Base-by-base conservation (phyloP, 2,797 vertebrate genomes). In the Trichosurus vulpecula region DNA sequence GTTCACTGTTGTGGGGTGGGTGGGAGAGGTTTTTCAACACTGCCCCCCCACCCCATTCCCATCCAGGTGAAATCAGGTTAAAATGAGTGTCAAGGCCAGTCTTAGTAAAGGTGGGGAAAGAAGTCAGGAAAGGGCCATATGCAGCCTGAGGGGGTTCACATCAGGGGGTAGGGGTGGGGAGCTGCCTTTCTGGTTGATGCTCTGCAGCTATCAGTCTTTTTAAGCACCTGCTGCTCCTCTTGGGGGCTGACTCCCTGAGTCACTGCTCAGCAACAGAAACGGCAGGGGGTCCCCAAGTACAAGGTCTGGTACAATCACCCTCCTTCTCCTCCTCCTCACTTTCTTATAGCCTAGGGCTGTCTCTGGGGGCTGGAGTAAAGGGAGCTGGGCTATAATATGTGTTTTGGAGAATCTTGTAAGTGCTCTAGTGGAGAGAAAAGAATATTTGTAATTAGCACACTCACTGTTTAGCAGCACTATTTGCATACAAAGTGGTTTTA, bases 391-490 rank as follows among this genome's bases (percentile, higher is more conserved):
- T 94, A 52, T 55, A 92, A 92, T 56, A 55, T 16, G 52, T 74
- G 93, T 97, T 81, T 81, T 57, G 53, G 95, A 97, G 57, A 81
- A 90, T 22, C 74, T 91, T 10, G 12, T 51, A 94, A 96, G 94
- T 93, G 55, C 94, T 96, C 96, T 92, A 57, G 66, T 96, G 95
- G 93, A 97, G 58, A 97, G 92, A 97, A 92, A 94, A 97, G 90
- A 96, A 90, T 91, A 93, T 95, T 95, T 97, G 91, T 96, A 97
- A 98, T 97, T 97, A 96, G 94, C 93, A 93, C 92, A 95, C 95
- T 90, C 90, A 41, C 94, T 81, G 52, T 96, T 93, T 95, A 51
- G 91, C 57, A 91, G 90, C 16, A 66, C 93, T 95, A 95, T 97
- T 97, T 97, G 96, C 96, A 97, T 96, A 94, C 92, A 95, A 97